These are phyloP conservation scores for Ardeotis arabs DNA, from an alignment of 2,113 vertebrate species.

Conservation along the genomic window DNA sequence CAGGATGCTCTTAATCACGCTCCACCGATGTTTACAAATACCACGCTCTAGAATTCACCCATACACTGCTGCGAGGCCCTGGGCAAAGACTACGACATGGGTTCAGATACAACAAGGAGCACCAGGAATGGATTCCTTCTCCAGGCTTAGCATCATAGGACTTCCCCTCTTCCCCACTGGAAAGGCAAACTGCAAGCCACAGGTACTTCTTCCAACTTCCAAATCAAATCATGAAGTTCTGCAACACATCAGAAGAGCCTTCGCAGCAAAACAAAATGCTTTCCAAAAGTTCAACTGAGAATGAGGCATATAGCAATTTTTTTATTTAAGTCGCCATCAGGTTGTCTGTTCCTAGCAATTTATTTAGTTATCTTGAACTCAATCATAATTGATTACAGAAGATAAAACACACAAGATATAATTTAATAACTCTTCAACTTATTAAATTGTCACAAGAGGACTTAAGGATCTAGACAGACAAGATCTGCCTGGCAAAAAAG, in stretches of 20 bases:
- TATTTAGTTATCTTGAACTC: neutral
- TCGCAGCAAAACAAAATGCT: neutral
- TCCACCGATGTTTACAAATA: neutral
- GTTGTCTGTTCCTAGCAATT: neutral
- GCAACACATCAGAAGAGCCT: neutral
- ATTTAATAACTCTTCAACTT: neutral
- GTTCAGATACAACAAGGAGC: neutral
- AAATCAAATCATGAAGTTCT: neutral
- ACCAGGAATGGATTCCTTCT: neutral
- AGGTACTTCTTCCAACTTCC: neutral
- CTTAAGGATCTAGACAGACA: neutral
- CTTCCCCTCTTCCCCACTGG: neutral
- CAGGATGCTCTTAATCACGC: no score
- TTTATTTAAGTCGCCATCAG: neutral
- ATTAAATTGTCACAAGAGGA: neutral
- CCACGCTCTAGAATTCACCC: neutral
- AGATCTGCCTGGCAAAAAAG: neutral
- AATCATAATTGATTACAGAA: neutral
- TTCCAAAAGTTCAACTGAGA: neutral
- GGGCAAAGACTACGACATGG: neutral
- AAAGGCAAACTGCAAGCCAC: neutral
- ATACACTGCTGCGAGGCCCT: neutral
- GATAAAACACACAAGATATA: neutral
- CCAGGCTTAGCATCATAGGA: neutral
- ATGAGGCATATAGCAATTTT: neutral